Evolutionary conservation across 2,113 vertebrate species (phyloP), one percentile per base, ranked within the genome.

Genomic region (Sisor rabdophorus): DNA sequence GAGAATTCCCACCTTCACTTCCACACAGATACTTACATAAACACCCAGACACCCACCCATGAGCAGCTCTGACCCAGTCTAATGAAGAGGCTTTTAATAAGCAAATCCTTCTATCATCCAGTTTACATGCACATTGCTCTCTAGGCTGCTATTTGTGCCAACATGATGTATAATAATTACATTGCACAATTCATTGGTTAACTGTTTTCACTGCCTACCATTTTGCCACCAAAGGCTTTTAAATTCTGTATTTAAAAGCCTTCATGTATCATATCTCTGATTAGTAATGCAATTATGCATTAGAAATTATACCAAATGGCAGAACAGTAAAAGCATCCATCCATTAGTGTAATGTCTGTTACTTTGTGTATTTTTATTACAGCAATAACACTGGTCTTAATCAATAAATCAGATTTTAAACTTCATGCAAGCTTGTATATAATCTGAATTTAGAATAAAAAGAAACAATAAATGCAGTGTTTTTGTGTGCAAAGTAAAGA

Each of bases 51-150:
- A 85, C 84, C 82, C 86, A 87, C 40, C 40, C 4, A 10, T 44
- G 77, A 80, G 79, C 82, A 82, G 77, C 69, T 55, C 73, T 64
- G 82, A 80, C 79, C 85, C 76, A 85, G 80, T 86, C 76, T 88
- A 90, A 90, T 89, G 84, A 89, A 90, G 86, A 88, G 87, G 64
- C 87, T 89, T 85, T 89, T 89, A 89, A 89, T 90, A 85, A 85
- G 82, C 69, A 81, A 84, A 81, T 87, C 86, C 36, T 86, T 84
- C 53, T 9, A 52, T 86, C 87, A 84, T 83, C 82, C 86, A 75
- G 82, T 89, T 89, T 83, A 85, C 70, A 83, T 81, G 77, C 84
- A 86, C 80, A 83, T 86, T 83, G 81, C 85, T 77, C 88, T 83
- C 83, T 74, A 84, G 85, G 81, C 85, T 83, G 87, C 87, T 81